phyloP scores from a whole-genome alignment of 2,888 invertebrate genomes.

The Leptinotarsa rubiginosa region DNA sequence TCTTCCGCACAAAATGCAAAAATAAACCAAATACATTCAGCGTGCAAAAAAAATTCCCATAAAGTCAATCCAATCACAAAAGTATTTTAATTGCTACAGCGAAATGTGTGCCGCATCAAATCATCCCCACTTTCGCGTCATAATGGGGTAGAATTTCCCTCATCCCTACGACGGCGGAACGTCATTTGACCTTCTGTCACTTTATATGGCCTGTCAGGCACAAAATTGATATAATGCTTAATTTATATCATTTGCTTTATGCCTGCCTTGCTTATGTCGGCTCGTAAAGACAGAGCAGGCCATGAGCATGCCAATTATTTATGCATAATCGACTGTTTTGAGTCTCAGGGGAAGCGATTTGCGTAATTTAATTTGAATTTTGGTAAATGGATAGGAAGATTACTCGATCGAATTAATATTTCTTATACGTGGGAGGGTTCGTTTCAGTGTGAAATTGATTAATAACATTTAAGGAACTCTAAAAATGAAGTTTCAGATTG shows the following conservation, averaged over 20 bases:
- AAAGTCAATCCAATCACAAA: conserved; percentile 33
- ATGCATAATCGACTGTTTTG: conserved; percentile 60
- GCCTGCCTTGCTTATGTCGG: conserved; percentile 60
- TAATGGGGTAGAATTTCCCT: conserved; percentile 46
- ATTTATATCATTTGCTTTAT: conserved; percentile 63
- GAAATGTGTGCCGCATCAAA: conserved; percentile 44
- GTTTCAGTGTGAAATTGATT: neutral
- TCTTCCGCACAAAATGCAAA: neutral
- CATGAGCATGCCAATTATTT: conserved; percentile 52
- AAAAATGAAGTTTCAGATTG: too few species aligned
- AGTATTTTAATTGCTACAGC: conserved; percentile 41
- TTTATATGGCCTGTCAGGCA: conserved; percentile 64
- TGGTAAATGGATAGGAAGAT: conserved; percentile 61
- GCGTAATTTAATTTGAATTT: conserved; percentile 64
- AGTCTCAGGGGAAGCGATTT: conserved; percentile 46
- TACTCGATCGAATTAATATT: conserved; percentile 29
- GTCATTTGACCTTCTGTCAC: conserved; percentile 66
- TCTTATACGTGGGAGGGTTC: neutral
- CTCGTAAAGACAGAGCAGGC: conserved; percentile 58
- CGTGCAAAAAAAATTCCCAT: neutral
- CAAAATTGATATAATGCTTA: conserved; percentile 67
- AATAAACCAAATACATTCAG: neutral
- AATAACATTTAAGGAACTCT: too few species aligned
- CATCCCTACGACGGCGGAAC: conserved; percentile 49
- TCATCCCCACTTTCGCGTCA: conserved; percentile 49